Conservation (phyloP, 2,888 invertebrate genomes). For the Brenthis daphne region DNA sequence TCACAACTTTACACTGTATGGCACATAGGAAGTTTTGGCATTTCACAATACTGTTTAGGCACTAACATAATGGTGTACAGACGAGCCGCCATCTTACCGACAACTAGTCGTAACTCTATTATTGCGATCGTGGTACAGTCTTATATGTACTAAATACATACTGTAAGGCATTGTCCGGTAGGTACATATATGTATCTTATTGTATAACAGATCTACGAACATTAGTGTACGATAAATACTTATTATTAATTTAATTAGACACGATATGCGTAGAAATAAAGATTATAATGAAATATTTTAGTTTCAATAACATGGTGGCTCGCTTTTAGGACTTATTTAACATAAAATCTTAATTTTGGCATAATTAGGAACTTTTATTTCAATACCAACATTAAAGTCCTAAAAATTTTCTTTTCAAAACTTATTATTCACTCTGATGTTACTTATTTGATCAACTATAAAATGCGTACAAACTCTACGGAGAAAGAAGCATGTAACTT, state of each 20-base stretch:
- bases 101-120: not conserved
- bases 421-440: not conserved
- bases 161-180: not conserved
- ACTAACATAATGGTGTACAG: constrained; percentile 16
- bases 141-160: constrained; percentile 1
- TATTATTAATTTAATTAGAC: no score
- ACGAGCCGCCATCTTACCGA: constrained; percentile 10
- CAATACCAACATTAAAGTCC: constrained; percentile 25
- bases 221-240: no score
- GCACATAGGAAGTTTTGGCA: constrained; percentile 32
- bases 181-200: not conserved
- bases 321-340: constrained; percentile 18
- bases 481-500: constrained; percentile 1
- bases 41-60: constrained; percentile 31
- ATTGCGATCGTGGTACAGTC: not conserved
- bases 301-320: constrained; percentile 8
- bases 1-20: constrained; percentile 27
- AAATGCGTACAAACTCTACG: constrained; percentile 23
- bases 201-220: not conserved
- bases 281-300: not conserved
- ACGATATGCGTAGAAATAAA: no score
- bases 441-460: constrained; percentile 12
- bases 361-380: constrained; percentile 36
- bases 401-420: constrained; percentile 1
- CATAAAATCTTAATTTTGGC: constrained; percentile 28